phyloP scores from a whole-genome alignment of 2,113 vertebrate genomes.

The Leucopsar rothschildi region DNA sequence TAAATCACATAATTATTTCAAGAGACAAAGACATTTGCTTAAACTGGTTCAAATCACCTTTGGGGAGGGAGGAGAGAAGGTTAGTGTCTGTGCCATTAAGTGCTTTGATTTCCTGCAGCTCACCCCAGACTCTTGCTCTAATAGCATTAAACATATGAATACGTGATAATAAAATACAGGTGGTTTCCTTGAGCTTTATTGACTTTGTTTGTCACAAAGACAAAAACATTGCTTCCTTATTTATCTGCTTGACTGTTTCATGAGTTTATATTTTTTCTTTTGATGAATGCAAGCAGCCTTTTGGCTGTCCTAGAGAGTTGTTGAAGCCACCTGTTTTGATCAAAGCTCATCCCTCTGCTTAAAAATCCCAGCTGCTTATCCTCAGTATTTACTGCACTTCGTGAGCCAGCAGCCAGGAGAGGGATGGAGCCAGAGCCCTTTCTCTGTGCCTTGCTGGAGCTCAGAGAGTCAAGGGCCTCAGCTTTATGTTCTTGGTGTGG shows the following conservation, averaged over 20 bases:
- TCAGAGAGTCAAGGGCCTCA: fast-evolving
- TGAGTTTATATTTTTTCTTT: neutral
- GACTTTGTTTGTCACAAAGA: neutral
- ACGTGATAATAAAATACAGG: conserved; percentile 5
- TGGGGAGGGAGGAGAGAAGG: neutral
- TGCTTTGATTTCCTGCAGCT: conserved; percentile 22
- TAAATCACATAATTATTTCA: conserved; percentile 62
- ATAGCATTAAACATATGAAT: neutral
- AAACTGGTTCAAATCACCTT: conserved; percentile 39
- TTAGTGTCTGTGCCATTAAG: neutral
- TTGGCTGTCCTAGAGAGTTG: neutral
- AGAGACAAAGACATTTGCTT: conserved; percentile 18
- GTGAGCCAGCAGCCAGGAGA: neutral
- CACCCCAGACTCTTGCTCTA: neutral
- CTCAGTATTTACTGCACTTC: too few species aligned
- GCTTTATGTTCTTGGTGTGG: fast-evolving
- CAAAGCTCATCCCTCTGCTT: neutral
- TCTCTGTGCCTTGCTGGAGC: neutral
- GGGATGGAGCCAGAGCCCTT: neutral
- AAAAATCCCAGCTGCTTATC: neutral
- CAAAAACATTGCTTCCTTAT: neutral
- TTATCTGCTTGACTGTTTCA: neutral
- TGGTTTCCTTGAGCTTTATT: neutral
- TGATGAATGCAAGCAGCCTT: neutral
- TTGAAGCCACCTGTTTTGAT: neutral